These are phyloP conservation scores for Papilio polytes DNA, from an alignment of 1,140 invertebrate genomes.

Conservation along the genomic window DNA sequence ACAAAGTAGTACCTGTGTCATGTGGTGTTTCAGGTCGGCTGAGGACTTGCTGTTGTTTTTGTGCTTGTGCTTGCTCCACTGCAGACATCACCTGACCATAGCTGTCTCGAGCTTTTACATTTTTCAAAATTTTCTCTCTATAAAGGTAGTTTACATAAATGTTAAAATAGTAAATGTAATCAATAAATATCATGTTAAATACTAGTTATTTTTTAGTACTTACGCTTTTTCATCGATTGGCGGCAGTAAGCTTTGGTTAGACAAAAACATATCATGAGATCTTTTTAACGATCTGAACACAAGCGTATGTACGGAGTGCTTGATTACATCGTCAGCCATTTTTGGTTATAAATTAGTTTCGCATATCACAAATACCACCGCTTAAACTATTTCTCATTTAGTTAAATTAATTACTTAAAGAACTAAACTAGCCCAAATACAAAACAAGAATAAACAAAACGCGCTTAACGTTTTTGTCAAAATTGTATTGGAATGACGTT, in stretches of 20 bases:
- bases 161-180: too few relatives aligned
- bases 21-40: constrained; percentile 84
- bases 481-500: neutral
- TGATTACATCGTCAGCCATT: constrained; percentile 93
- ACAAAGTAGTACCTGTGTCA: constrained; percentile 70
- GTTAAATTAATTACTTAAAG: neutral
- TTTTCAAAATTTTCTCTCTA: constrained; percentile 90
- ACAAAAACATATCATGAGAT: constrained; percentile 98
- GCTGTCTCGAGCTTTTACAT: constrained; percentile 93
- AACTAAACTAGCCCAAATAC: neutral
- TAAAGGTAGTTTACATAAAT: constrained; percentile 54
- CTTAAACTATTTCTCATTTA: neutral
- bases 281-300: constrained; percentile 98
- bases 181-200: too few relatives aligned
- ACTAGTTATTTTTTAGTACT: constrained; percentile 71
- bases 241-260: constrained; percentile 95
- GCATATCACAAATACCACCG: constrained; percentile 10
- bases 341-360: constrained; percentile 38
- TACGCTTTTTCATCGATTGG: constrained; percentile 92
- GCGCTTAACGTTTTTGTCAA: constrained; percentile 17
- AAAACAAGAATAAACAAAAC: constrained; percentile 16
- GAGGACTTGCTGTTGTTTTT: constrained; percentile 83
- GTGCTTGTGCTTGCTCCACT: constrained; percentile 87
- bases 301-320: constrained; percentile 98
- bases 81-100: constrained; percentile 94